Conservation (phyloP, 2,113 vertebrate species). For the Alectura lathami region DNA sequence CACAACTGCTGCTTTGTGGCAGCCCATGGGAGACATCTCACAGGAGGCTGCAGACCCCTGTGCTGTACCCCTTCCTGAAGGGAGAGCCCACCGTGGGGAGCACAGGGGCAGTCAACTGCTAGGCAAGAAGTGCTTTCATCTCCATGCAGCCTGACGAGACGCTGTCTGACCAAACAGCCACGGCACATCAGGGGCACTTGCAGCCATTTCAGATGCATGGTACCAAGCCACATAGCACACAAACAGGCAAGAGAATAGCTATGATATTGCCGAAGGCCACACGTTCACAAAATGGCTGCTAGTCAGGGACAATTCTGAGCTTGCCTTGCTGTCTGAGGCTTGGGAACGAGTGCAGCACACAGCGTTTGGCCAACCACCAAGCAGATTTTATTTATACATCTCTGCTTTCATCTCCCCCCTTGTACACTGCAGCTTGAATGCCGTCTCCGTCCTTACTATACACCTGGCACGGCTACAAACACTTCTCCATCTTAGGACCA, state of each 20-base stretch:
- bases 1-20: background rate
- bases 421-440: background rate
- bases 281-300: background rate
- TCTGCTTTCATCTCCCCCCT: background rate
- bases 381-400: background rate
- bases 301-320: background rate
- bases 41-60: background rate
- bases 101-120: background rate
- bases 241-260: background rate
- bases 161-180: background rate
- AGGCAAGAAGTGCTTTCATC: background rate
- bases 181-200: rapidly evolving
- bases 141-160: background rate
- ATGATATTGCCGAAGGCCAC: background rate
- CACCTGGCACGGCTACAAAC: background rate
- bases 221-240: background rate
- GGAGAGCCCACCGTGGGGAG: background rate
- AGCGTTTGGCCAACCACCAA: background rate
- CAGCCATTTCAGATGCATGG: background rate
- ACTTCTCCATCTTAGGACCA: background rate
- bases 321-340: background rate
- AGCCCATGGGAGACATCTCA: background rate
- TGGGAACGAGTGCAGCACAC: background rate
- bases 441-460: background rate
- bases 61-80: background rate